Evolutionary conservation across 2,888 invertebrate species (phyloP).

Genomic region (Aleiodes testaceus): DNA sequence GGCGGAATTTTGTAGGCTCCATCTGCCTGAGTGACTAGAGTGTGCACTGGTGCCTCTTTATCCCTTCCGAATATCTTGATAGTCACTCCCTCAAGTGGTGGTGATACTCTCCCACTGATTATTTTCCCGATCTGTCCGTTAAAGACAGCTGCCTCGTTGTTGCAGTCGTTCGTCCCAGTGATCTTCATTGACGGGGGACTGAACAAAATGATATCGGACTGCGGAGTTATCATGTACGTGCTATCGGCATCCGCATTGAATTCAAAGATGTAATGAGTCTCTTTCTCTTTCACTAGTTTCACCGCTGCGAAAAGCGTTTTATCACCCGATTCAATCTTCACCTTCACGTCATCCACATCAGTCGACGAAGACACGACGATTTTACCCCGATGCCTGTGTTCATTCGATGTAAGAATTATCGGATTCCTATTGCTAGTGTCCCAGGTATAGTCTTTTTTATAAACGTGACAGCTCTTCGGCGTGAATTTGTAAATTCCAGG

Average conservation of each 20-base stretch:
- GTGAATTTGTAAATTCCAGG: constrained; percentile 81
- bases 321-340: constrained; percentile 69
- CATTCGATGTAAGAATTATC: constrained; percentile 66
- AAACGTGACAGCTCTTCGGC: constrained; percentile 88
- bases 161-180: constrained; percentile 81
- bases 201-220: constrained; percentile 83
- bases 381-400: constrained; percentile 64
- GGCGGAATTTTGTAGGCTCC: constrained; percentile 92
- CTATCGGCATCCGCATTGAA: constrained; percentile 67
- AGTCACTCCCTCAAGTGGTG: constrained; percentile 65
- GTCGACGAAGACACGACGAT: constrained; percentile 50
- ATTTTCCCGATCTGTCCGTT: constrained; percentile 76
- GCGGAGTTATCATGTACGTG: constrained; percentile 77
- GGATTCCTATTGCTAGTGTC: constrained; percentile 72
- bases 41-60: constrained; percentile 64
- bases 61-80: constrained; percentile 66
- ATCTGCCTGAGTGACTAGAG: constrained; percentile 76
- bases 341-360: constrained; percentile 72
- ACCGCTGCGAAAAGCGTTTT: constrained; percentile 61
- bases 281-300: constrained; percentile 52
- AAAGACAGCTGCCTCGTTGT: constrained; percentile 78
- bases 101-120: constrained; percentile 63
- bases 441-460: constrained; percentile 75
- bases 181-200: constrained; percentile 77
- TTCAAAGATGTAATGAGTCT: constrained; percentile 70